Conservation (phyloP, 2,113 vertebrate species). For the Willisornis vidua region DNA sequence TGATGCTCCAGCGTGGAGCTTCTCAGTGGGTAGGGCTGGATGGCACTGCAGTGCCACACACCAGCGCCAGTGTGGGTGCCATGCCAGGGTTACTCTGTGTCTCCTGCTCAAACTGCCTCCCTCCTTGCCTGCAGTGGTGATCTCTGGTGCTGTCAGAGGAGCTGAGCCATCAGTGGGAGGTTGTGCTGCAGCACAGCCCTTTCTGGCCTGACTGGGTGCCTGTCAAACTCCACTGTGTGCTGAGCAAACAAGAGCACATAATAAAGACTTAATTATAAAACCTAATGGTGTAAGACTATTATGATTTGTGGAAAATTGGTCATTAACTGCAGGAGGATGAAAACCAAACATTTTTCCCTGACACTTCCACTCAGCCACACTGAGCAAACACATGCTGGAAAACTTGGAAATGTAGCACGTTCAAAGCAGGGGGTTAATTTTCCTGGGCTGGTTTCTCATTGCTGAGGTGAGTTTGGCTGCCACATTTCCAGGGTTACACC, state of each 20-base stretch:
- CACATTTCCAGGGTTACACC: not conserved
- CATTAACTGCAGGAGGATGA: conserved; percentile 11
- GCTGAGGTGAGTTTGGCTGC: not conserved
- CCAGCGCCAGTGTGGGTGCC: fast-evolving
- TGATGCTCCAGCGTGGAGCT: not conserved
- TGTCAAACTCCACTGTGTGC: not conserved
- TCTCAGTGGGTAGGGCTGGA: fast-evolving
- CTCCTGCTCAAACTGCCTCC: not conserved
- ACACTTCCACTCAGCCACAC: not conserved
- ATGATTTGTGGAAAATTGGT: conserved; percentile 60
- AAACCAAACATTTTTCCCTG: conserved; percentile 46
- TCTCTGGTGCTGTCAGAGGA: not conserved
- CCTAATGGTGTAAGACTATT: conserved; percentile 43
- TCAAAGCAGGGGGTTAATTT: not conserved
- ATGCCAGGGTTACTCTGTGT: fast-evolving
- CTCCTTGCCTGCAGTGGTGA: fast-evolving
- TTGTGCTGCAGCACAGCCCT: fast-evolving
- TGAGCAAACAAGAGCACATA: not conserved
- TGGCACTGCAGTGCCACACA: fast-evolving
- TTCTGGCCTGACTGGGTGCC: not conserved
- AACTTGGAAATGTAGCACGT: not conserved
- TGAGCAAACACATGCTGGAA: not conserved
- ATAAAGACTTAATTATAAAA: conserved; percentile 28
- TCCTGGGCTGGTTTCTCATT: not conserved
- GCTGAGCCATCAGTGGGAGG: not conserved